Conservation (phyloP, 2,888 invertebrate species). For the Brenthis hecate region DNA sequence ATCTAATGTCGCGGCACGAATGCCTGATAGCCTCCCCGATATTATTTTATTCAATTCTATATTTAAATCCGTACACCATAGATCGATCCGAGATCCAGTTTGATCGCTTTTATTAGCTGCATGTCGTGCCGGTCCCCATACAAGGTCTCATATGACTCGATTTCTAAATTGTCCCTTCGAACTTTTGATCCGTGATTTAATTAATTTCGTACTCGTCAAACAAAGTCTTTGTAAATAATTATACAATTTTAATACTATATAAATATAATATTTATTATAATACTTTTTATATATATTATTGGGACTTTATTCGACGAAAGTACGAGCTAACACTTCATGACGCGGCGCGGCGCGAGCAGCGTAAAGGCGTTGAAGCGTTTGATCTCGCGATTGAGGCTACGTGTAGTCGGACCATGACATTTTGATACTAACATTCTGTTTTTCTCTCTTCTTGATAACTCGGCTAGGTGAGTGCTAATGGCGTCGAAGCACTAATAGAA, state of each 20-base stretch:
- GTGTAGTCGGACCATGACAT: conserved; percentile 79
- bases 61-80: conserved; percentile 71
- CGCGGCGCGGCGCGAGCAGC: conserved; percentile 49
- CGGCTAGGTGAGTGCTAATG: conserved; percentile 92
- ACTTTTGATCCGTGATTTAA: conserved; percentile 14
- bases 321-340: conserved; percentile 10
- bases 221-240: conserved; percentile 3
- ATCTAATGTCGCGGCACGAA: conserved; percentile 76
- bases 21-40: conserved; percentile 80
- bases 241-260: background rate
- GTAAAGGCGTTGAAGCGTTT: conserved; percentile 58
- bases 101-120: conserved; percentile 72
- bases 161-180: conserved; percentile 34
- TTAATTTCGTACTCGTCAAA: conserved; percentile 18
- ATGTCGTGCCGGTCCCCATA: conserved; percentile 61
- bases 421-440: conserved; percentile 87
- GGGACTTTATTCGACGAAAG: conserved; percentile 13
- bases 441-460: conserved; percentile 87
- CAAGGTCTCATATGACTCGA: conserved; percentile 44
- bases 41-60: conserved; percentile 60
- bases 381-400: conserved; percentile 67
- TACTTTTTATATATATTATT: background rate
- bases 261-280: background rate
- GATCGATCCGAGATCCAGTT: conserved; percentile 74
- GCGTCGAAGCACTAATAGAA: conserved; percentile 80